phyloP scores from a whole-genome alignment of 2,888 invertebrate genomes.

The Fragum sueziense region DNA sequence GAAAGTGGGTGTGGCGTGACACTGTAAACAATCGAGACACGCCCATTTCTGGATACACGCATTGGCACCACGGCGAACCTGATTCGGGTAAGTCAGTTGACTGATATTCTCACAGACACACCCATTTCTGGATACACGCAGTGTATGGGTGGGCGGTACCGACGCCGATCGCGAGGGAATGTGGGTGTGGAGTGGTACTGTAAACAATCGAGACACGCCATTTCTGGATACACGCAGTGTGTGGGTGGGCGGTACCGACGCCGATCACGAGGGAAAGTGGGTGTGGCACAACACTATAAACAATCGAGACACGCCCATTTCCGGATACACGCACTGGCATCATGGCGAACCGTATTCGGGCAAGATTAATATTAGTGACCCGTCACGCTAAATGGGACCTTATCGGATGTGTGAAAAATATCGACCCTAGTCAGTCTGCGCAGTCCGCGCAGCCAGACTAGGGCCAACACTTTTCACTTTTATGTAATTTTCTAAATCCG shows the following conservation, averaged over 20 bases:
- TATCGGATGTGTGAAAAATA: too few relatives aligned
- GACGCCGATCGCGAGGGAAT: constrained; percentile 8
- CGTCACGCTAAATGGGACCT: too few relatives aligned
- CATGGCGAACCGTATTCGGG: constrained; percentile 10
- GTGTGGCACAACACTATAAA: neutral
- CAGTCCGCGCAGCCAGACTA: too few relatives aligned
- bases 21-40: neutral
- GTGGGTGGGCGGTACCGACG: constrained; percentile 24
- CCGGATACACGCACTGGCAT: constrained; percentile 18
- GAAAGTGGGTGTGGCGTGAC: constrained; percentile 12
- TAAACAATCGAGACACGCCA: neutral
- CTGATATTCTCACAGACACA: too few relatives aligned
- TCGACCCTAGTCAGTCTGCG: too few relatives aligned
- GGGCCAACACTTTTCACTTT: too few relatives aligned
- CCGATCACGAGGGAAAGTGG: constrained; percentile 9
- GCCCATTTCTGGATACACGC: constrained; percentile 17
- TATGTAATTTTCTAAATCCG: too few relatives aligned
- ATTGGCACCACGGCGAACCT: constrained; percentile 12
- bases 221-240: constrained; percentile 18
- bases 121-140: too few relatives aligned
- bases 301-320: constrained; percentile 7
- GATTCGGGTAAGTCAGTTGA: constrained; percentile 7
- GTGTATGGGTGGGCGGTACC: constrained; percentile 23
- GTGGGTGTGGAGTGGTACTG: constrained; percentile 11
- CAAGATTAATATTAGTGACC: too few relatives aligned